Base-by-base conservation (phyloP, 37 sponge, comb jelly and placozoan genomes). In the Spongilla lacustris region DNA sequence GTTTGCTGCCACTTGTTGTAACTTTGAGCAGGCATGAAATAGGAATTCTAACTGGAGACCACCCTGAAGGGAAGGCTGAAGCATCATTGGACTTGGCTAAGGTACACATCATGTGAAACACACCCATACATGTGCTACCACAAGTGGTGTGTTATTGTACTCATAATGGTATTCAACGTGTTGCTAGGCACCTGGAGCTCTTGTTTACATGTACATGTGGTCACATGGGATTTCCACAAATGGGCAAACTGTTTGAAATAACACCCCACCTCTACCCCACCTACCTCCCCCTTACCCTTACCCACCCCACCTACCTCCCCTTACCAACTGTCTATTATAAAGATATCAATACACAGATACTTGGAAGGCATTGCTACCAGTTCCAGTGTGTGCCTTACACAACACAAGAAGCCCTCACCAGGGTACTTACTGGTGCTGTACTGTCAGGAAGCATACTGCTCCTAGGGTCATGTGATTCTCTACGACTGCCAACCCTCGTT, bases 281-380 rank as follows among this genome's bases (percentile, higher is more conserved):
- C n/a, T n/a, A n/a, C n/a, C n/a, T n/a, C 41, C 41, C 41, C 3
- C 41, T 9, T 6, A 41, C 6, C 41, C 41, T 41, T 6, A 41
- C 41, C 3, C 6, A 41, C 41, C n/a, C 41, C 41, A 41, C 41
- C 3, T 6, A 41, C 41, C 3, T 6, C 3, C 3, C 41, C 41
- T 41, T 41, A 3, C 41, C 41, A 41, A 41, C 6, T 41, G 6
- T 41, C 3, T 9, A 9, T 3, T 41, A 41, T 41, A 3, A 41
- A 3, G 6, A 3, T 6, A 3, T 41, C 41, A 41, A 3, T 6
- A 3, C 58, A 4, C 38, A 92, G 92, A 25, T 85, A n/a, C 67
- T 92, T n/a, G 92, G 92, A 4, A 71, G 85, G 67, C 92, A 88
- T 19, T 88, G 35, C 81, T 86, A 83, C 69, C 37, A 30, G 25